Evolutionary conservation across 2,113 vertebrate species (phyloP).

Genomic region (Entosphenus tridentatus): DNA sequence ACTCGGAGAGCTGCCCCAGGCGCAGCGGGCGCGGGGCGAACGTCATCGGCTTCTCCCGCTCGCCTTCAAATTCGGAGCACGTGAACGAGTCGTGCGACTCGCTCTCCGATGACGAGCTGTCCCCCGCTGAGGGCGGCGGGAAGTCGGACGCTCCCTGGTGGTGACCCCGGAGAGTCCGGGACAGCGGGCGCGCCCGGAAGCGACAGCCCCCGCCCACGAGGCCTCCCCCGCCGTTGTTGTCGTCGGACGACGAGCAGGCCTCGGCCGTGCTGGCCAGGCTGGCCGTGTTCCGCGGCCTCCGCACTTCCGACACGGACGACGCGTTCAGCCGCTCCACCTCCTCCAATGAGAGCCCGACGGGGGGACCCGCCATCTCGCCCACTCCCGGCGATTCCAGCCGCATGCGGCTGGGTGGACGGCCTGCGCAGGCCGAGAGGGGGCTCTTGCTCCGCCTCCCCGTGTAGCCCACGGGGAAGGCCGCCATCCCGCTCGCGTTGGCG

Average conservation of each 20-base stretch:
- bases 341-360: constrained; percentile 72
- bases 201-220: no score
- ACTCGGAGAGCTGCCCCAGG: constrained; percentile 89
- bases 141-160: no score
- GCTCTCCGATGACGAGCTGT: constrained; percentile 66
- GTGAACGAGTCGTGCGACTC: constrained; percentile 98
- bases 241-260: background rate
- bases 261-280: constrained; percentile 1
- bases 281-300: background rate
- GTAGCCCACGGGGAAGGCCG: no score
- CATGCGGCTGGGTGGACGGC: constrained; percentile 58
- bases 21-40: constrained; percentile 75
- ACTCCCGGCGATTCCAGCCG: constrained; percentile 74
- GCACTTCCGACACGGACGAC: constrained; percentile 12
- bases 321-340: constrained; percentile 94
- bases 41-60: constrained; percentile 52
- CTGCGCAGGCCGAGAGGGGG: constrained; percentile 46
- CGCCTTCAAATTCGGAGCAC: constrained; percentile 96
- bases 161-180: no score
- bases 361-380: constrained; percentile 52
- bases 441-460: constrained; percentile 57
- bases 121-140: background rate
- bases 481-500: no score
- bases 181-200: no score
- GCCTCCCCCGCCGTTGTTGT: background rate